Conservation (phyloP, 2,113 vertebrate genomes). For the Bos taurus region DNA sequence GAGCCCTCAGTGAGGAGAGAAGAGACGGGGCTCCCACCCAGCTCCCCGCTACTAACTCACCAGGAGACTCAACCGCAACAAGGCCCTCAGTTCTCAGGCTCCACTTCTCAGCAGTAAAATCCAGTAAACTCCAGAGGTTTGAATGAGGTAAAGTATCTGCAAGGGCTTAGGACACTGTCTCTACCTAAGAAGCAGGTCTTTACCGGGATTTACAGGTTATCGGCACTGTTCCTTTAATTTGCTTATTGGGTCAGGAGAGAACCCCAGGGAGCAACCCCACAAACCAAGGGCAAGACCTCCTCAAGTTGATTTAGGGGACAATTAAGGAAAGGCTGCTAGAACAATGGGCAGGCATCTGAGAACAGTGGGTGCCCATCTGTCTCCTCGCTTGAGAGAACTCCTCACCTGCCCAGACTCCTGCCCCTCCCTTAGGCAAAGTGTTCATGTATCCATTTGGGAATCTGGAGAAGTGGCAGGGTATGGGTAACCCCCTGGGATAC, state of each 20-base stretch:
- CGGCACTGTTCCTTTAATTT: not conserved
- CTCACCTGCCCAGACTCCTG: too few species aligned
- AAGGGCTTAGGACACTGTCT: not conserved
- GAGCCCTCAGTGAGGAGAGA: not conserved
- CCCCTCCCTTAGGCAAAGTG: not conserved
- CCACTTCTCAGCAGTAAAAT: not conserved
- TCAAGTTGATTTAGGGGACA: not conserved
- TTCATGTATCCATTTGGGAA: too few species aligned
- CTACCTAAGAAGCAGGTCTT: not conserved
- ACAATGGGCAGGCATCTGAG: not conserved
- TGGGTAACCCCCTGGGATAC: not conserved
- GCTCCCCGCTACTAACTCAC: not conserved
- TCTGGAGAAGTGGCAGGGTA: not conserved
- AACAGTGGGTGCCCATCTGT: not conserved
- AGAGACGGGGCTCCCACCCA: not conserved
- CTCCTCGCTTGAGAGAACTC: not conserved
- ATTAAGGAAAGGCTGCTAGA: not conserved
- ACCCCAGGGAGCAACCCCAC: not conserved
- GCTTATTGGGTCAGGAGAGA: not conserved
- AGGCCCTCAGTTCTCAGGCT: not conserved
- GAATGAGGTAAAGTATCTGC: not conserved
- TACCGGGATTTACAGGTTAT: not conserved
- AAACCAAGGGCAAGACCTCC: not conserved
- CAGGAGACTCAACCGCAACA: not conserved
- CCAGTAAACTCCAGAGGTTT: not conserved